These are phyloP conservation scores for Trichomalopsis sarcophagae DNA, from an alignment of 1,140 invertebrate genomes.

Conservation along the genomic window DNA sequence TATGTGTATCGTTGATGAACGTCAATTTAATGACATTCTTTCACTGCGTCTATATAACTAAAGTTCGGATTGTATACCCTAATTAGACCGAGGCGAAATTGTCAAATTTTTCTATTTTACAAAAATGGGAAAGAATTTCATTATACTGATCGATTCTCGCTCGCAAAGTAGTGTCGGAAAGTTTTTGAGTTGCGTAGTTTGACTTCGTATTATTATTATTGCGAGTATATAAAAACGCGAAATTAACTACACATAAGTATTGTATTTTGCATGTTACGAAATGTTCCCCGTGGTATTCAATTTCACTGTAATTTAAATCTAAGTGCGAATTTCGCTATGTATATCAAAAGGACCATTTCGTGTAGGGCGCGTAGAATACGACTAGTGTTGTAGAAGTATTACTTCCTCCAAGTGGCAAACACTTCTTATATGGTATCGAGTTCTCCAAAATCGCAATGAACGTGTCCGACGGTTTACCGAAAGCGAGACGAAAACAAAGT, in stretches of 20 bases:
- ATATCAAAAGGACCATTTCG: constrained; percentile 30
- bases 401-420: constrained; percentile 15
- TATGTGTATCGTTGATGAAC: neutral
- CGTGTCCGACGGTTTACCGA: neutral
- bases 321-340: constrained; percentile 32
- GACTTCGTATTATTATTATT: neutral
- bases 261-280: constrained; percentile 31
- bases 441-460: neutral
- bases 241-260: neutral
- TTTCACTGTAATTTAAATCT: constrained; percentile 36
- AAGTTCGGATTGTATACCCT: neutral
- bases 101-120: neutral
- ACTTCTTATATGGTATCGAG: constrained; percentile 5
- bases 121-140: constrained; percentile 7
- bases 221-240: neutral
- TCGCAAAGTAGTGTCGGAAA: neutral
- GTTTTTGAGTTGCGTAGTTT: neutral
- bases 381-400: constrained; percentile 15
- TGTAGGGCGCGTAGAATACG: constrained; percentile 13
- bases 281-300: constrained; percentile 20
- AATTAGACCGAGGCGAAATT: neutral
- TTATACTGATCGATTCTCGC: neutral
- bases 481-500: neutral
- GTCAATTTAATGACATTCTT: constrained; percentile 28
- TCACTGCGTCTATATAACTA: neutral